Evolutionary conservation across 2,888 invertebrate genomes (phyloP).

Genomic region (Choreutis nemorana): DNA sequence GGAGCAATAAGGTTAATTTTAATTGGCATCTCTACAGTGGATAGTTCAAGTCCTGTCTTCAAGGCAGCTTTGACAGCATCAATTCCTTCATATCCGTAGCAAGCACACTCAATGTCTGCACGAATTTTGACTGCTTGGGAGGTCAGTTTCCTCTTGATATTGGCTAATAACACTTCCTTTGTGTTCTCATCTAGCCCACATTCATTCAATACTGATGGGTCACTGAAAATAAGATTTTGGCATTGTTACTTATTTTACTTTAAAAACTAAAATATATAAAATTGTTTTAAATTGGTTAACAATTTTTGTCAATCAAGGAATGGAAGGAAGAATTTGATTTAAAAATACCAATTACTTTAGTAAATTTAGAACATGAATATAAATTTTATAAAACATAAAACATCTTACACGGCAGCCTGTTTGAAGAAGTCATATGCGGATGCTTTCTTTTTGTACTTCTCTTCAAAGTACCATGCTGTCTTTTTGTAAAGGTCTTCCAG

Average conservation of each 20-base stretch:
- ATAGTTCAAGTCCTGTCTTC: conserved; percentile 87
- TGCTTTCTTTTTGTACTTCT: conserved; percentile 94
- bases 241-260: too few species aligned
- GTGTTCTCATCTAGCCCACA: conserved; percentile 93
- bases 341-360: not conserved
- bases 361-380: not conserved
- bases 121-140: conserved; percentile 75
- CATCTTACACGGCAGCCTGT: conserved; percentile 91
- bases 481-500: conserved; percentile 94
- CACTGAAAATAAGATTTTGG: conserved; percentile 72
- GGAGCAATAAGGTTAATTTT: conserved; percentile 99
- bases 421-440: conserved; percentile 98
- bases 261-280: too few species aligned
- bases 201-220: conserved; percentile 94
- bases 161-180: conserved; percentile 89
- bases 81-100: conserved; percentile 91
- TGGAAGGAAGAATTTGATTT: too few species aligned
- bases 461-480: conserved; percentile 98
- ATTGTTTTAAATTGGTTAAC: too few species aligned
- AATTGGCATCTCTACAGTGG: conserved; percentile 93
- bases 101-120: conserved; percentile 53
- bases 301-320: too few species aligned
- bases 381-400: not conserved
- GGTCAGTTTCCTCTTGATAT: conserved; percentile 95
- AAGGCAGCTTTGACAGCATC: conserved; percentile 97